These are phyloP conservation scores for Phoxinus phoxinus DNA, from an alignment of 2,113 vertebrate genomes.

Conservation along the genomic window DNA sequence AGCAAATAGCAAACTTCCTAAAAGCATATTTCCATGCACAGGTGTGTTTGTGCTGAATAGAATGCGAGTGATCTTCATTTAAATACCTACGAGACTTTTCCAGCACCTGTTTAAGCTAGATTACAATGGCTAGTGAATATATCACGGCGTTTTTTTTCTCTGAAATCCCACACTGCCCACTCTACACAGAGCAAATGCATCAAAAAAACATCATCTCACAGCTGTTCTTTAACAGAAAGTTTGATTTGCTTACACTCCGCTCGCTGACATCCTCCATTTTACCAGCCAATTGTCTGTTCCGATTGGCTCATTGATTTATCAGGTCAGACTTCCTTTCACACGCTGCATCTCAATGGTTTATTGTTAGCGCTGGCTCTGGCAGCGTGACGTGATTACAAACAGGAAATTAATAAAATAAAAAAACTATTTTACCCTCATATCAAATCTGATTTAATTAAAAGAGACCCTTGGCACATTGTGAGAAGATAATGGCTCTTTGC, in stretches of 20 bases:
- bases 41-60: slow-evolving; percentile 17
- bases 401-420: slow-evolving; percentile 44
- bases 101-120: slow-evolving; percentile 4
- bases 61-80: neutral
- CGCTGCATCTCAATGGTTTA: slow-evolving; percentile 50
- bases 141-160: neutral
- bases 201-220: slow-evolving; percentile 2
- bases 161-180: neutral
- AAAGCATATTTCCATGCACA: neutral
- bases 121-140: neutral
- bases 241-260: slow-evolving; percentile 18
- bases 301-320: slow-evolving; percentile 47
- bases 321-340: slow-evolving; percentile 52
- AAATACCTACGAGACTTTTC: neutral
- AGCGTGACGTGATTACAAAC: slow-evolving; percentile 48
- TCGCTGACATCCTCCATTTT: slow-evolving; percentile 61
- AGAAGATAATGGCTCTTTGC: slow-evolving; percentile 55
- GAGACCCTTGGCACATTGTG: slow-evolving; percentile 44
- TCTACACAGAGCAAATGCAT: neutral
- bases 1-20: slow-evolving; percentile 1
- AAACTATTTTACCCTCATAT: slow-evolving; percentile 25
- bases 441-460: slow-evolving; percentile 55
- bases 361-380: slow-evolving; percentile 43
- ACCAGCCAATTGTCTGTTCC: slow-evolving; percentile 43
- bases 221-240: slow-evolving; percentile 8